Base-by-base conservation (phyloP, 2,888 invertebrate species). In the Epistrophe grossulariae region DNA sequence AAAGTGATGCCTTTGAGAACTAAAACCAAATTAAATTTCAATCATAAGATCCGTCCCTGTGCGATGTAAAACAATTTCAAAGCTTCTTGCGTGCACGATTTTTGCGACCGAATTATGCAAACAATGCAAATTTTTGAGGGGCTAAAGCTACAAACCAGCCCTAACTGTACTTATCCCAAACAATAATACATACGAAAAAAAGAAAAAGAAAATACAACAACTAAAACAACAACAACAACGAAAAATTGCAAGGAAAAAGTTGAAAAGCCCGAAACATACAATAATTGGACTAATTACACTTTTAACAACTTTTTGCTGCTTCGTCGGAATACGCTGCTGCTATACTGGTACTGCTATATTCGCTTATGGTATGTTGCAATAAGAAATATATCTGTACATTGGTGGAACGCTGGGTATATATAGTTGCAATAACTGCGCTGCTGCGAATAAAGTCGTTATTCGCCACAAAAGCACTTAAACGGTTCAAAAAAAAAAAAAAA, bases 271-370 rank as follows among this genome's bases (percentile, higher is more conserved):
- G 59, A 88, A 83, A 88, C 76, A 83, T 55, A 88, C 88, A 88
- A 80, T 88, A 88, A 88, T 88, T 88, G 88, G 88, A 84, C 88
- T 88, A 88, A 88, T 88, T 88, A 88, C 79, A 88, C 62, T 88
- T 88, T 88, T 88, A 77, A 88, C 88, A 88, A 88, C 84, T 88
- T 88, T 24, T 88, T 72, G 76, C 87, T 71, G 62, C 59, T 70
- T 71, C 35, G 52, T 64, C 55, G 52, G 40, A 70, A 55, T 71
- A 17, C 45, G 70, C 55, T 62, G n/a, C 31, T 11, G 50, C 15
- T 38, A 13, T 9, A 13, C 24, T 24, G 52, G 13, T 2, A 24
- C 13, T 24, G 24, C 15, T 55, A 13, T 50, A 24, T 15, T 19
- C 31, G 19, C 43, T 13, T 52, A 59, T 59, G 24, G 50, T 55